Base-by-base conservation (phyloP, 2,888 invertebrate genomes). In the Agrotis ipsilon region DNA sequence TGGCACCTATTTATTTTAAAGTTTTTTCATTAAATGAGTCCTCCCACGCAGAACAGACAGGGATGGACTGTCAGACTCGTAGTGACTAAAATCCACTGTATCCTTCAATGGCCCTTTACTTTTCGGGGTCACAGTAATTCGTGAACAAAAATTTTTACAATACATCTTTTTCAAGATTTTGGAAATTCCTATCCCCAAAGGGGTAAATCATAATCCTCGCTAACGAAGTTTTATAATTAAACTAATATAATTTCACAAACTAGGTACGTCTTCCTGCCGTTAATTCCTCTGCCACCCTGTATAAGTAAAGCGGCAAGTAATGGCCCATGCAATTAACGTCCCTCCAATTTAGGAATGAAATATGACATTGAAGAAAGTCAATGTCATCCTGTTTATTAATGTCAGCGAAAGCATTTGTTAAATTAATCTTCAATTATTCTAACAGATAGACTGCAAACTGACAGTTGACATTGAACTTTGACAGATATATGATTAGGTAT, bases 311-410 rank as follows among this genome's bases (percentile, higher is more conserved):
- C 24, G 65, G 16, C 52, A 48, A 66, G 58, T 72, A 72, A 72
- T 66, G 66, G 52, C 46, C 48, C 66, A 43, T 27, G 52, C 58
- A 72, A 66, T 72, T 66, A 72, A n/a, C 19, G 66, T 66, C 66
- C 55, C 18, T 71, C 64, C 43, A 58, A 65, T 72, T 72, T 72
- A 1, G 18, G 7, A 72, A 66, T 48, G 64, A 72, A 72, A 72
- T 72, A 72, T 54, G 66, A 72, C 72, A 43, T 72, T 66, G 45
- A 54, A 72, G 52, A 48, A 66, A 66, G 58, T 66, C 52, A 43
- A 21, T 59, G 72, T 72, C 66, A 66, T 72, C 16, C 7, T 24
- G 39, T 52, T 58, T 54, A 58, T 48, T n/a, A 43, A 46, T 45
- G n/a, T 32, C 64, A 72, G 55, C n/a, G 18, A 27, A 7, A 45